Evolutionary conservation across 2,113 vertebrate species (phyloP).

Genomic region (Equus przewalskii): DNA sequence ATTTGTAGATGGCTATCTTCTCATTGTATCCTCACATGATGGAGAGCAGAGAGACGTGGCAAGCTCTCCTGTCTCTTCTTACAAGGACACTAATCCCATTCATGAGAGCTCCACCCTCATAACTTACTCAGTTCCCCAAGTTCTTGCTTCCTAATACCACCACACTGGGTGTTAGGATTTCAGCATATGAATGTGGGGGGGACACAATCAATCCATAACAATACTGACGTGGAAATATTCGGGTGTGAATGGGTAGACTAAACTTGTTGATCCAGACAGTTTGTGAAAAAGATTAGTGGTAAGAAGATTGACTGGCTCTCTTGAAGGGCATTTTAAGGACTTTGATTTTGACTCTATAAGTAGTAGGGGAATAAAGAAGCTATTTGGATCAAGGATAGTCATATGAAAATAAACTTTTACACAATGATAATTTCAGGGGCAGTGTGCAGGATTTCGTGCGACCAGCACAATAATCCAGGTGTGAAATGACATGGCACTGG

Average conservation of each 20-base stretch:
- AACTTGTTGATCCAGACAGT: neutral
- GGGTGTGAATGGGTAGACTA: neutral
- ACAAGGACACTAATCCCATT: neutral
- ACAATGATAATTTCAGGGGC: neutral
- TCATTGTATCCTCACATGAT: neutral
- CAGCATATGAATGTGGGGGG: neutral
- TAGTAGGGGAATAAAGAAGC: neutral
- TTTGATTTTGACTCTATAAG: neutral
- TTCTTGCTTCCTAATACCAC: neutral
- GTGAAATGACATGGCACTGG: too few relatives aligned
- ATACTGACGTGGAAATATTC: neutral
- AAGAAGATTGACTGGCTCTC: neutral
- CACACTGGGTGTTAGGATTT: neutral
- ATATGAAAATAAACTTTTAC: neutral
- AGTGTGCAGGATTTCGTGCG: neutral
- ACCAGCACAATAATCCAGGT: neutral
- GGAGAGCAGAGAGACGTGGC: neutral
- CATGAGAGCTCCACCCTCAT: neutral
- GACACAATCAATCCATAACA: neutral
- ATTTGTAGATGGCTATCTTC: neutral
- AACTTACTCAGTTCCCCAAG: neutral
- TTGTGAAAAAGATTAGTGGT: neutral
- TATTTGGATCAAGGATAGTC: neutral
- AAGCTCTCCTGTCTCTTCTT: neutral
- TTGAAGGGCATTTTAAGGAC: neutral